These are phyloP conservation scores for Copidosoma aretas DNA, from an alignment of 2,888 invertebrate species.

Conservation along the genomic window DNA sequence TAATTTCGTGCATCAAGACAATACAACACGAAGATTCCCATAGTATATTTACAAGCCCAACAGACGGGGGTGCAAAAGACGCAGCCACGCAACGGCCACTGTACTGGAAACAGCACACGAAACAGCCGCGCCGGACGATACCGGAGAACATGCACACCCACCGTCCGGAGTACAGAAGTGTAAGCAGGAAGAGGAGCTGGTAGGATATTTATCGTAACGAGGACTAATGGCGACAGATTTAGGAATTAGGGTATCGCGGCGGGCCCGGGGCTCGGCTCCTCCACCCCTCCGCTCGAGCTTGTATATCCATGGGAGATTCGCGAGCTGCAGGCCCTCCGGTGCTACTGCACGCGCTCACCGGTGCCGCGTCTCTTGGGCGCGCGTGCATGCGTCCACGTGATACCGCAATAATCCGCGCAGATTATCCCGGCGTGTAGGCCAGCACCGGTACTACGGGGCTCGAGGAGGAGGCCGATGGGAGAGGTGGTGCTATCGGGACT, in stretches of 20 bases:
- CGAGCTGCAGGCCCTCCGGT: too few species aligned
- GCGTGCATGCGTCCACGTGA: conserved; percentile 60
- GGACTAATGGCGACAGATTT: conserved; percentile 64
- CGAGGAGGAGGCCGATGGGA: neutral
- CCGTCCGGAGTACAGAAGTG: neutral
- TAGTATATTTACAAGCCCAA: neutral
- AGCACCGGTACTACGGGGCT: neutral
- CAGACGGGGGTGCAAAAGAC: neutral
- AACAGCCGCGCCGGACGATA: neutral
- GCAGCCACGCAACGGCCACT: too few species aligned
- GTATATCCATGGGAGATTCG: too few species aligned
- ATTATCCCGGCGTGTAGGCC: conserved; percentile 58
- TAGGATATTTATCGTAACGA: conserved; percentile 63
- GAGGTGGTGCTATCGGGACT: conserved; percentile 22
- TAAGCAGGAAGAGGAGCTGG: conserved; percentile 32
- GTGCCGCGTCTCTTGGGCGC: conserved; percentile 20
- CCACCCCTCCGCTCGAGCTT: conserved; percentile 40
- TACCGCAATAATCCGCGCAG: conserved; percentile 62
- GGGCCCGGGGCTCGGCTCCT: conserved; percentile 11
- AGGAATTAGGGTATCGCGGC: conserved; percentile 63
- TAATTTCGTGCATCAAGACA: too few species aligned
- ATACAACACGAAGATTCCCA: too few species aligned
- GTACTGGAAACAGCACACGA: neutral
- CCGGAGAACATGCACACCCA: neutral
- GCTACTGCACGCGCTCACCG: conserved; percentile 47